These are phyloP conservation scores for Aethina tumida DNA, from an alignment of 1,140 invertebrate species.

Conservation along the genomic window DNA sequence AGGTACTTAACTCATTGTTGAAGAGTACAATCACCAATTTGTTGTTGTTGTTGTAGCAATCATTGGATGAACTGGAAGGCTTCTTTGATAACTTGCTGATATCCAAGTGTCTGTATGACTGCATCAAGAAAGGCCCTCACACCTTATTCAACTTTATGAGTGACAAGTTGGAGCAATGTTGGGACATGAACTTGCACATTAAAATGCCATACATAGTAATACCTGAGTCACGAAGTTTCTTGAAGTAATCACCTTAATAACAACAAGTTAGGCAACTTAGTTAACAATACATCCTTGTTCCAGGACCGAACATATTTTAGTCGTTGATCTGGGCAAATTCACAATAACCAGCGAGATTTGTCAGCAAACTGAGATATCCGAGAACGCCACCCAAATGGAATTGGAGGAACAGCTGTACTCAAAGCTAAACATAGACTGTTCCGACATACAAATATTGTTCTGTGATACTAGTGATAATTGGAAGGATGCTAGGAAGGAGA, in stretches of 20 bases:
- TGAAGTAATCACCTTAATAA: conserved; percentile 1
- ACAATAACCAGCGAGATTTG: conserved; percentile 66
- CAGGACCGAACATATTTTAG: conserved; percentile 54
- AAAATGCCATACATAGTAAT: conserved; percentile 71
- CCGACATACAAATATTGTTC: conserved; percentile 55
- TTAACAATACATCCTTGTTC: conserved; percentile 9
- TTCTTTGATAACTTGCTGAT: conserved; percentile 46
- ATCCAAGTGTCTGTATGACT: too few species aligned
- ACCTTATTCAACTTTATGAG: conserved; percentile 25
- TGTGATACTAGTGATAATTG: conserved; percentile 61
- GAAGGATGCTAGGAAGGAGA: conserved; percentile 56
- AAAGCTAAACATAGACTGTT: conserved; percentile 59
- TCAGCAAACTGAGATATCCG: conserved; percentile 51
- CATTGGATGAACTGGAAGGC: conserved; percentile 60
- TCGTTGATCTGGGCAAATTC: conserved; percentile 63
- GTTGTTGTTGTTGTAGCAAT: conserved; percentile 47
- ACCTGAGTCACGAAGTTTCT: conserved; percentile 53
- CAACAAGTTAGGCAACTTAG: neutral
- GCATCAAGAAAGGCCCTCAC: conserved; percentile 33
- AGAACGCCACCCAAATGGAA: conserved; percentile 74
- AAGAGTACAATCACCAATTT: neutral
- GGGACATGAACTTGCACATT: conserved; percentile 64
- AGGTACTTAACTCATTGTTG: conserved; percentile 53
- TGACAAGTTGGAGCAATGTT: conserved; percentile 41
- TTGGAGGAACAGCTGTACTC: conserved; percentile 73